Evolutionary conservation across 2,888 invertebrate species (phyloP).

Genomic region (Drosophila sordidapex): DNA sequence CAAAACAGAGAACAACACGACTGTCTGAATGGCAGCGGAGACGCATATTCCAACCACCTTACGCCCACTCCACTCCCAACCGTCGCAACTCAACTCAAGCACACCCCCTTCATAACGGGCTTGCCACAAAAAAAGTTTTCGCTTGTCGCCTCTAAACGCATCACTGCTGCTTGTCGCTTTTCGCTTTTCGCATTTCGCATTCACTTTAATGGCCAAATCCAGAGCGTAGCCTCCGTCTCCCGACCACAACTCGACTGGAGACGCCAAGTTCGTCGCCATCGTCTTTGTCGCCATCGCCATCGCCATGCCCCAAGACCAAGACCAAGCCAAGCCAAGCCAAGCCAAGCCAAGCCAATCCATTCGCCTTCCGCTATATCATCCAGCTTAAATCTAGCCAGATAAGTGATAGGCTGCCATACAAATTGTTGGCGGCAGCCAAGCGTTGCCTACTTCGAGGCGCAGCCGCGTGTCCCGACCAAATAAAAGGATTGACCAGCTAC

Average conservation of each 20-base stretch:
- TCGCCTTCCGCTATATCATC: not conserved
- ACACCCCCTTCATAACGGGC: constrained; percentile 7
- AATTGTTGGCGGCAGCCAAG: constrained; percentile 53
- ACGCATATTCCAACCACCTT: not conserved
- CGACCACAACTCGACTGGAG: not conserved
- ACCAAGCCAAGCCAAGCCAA: too few relatives aligned
- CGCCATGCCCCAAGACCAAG: not conserved
- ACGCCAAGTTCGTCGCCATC: not conserved
- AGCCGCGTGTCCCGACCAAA: constrained; percentile 35
- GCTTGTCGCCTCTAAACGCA: constrained; percentile 59
- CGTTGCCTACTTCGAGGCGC: constrained; percentile 39
- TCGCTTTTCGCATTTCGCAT: constrained; percentile 32
- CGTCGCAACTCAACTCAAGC: not conserved
- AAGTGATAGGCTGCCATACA: constrained; percentile 74
- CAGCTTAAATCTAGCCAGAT: constrained; percentile 54
- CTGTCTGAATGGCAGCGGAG: not conserved
- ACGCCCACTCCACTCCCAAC: not conserved
- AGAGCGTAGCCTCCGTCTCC: constrained; percentile 43
- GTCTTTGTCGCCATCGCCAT: constrained; percentile 3
- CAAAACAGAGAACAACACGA: constrained; percentile 13
- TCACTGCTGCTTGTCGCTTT: constrained; percentile 55
- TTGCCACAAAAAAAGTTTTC: constrained; percentile 44
- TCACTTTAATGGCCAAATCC: constrained; percentile 65
- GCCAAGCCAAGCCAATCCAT: not conserved
- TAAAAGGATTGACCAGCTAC: constrained; percentile 49